Conservation (phyloP, 2,888 invertebrate species). For the Nasonovia ribisnigri region DNA sequence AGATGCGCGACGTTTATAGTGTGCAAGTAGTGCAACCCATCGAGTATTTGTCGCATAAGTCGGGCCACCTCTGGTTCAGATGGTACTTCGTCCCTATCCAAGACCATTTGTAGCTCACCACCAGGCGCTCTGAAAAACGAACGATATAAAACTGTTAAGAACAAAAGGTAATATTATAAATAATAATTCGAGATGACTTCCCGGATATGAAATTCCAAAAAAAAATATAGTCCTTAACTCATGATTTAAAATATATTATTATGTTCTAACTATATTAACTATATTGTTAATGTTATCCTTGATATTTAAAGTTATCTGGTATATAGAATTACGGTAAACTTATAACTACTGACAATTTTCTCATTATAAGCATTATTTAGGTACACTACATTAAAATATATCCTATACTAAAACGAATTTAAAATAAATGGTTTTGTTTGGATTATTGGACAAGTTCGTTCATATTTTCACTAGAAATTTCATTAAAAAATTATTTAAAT, state of each 20-base stretch:
- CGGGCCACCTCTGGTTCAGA: conserved; percentile 86
- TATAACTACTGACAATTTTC: background rate
- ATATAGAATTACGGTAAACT: background rate
- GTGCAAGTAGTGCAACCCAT: conserved; percentile 91
- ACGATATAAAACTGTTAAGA: background rate
- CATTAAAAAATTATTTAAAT: conserved; percentile 22
- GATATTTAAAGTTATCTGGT: background rate
- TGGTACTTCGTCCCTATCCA: conserved; percentile 87
- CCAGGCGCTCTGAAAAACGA: conserved; percentile 82
- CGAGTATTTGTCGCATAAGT: conserved; percentile 90
- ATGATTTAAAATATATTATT: background rate
- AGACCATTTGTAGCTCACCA: conserved; percentile 92
- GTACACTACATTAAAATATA: background rate
- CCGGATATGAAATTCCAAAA: background rate
- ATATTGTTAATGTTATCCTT: background rate
- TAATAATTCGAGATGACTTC: background rate
- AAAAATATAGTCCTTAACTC: background rate
- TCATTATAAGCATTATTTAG: background rate
- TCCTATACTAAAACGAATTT: background rate
- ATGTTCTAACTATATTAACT: background rate
- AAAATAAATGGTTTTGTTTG: background rate
- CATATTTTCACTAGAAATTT: background rate
- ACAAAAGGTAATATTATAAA: background rate
- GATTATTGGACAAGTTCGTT: background rate
- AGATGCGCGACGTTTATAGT: conserved; percentile 93